Conservation (phyloP, 1,140 invertebrate genomes). For the Halictus rubicundus region DNA sequence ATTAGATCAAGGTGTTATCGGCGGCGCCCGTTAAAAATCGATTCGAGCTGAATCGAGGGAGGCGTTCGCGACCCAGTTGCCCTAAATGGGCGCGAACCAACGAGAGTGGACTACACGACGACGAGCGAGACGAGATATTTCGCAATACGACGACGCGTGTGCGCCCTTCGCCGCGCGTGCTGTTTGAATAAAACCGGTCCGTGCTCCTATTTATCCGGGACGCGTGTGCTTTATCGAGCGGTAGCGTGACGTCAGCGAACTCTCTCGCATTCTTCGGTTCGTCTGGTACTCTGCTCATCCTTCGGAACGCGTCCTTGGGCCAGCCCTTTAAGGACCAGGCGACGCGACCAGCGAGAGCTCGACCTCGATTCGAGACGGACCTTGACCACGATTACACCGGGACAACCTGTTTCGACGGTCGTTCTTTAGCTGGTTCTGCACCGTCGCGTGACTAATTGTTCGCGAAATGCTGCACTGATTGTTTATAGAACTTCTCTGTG, state of each 20-base stretch:
- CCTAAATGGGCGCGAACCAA: slow-evolving; percentile 2
- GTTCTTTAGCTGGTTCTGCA: slow-evolving; percentile 13
- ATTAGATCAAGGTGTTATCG: neutral
- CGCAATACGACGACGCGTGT: neutral
- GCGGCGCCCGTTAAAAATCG: neutral
- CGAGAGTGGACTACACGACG: too few species aligned
- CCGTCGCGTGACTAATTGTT: neutral
- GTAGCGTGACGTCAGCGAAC: slow-evolving; percentile 16
- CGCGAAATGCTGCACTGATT: neutral
- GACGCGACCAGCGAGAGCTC: neutral
- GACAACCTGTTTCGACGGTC: slow-evolving; percentile 33
- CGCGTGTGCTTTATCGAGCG: slow-evolving; percentile 22
- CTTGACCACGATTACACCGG: slow-evolving; percentile 67
- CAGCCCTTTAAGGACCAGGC: slow-evolving; percentile 61
- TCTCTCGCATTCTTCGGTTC: slow-evolving; percentile 8
- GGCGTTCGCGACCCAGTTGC: slow-evolving; percentile 18
- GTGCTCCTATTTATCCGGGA: slow-evolving; percentile 17
- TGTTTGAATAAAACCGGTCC: slow-evolving; percentile 42
- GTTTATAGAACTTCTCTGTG: too few species aligned
- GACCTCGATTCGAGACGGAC: slow-evolving; percentile 58
- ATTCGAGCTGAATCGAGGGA: neutral
- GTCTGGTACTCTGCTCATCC: slow-evolving; percentile 32
- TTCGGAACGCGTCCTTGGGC: slow-evolving; percentile 56
- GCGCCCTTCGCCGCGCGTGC: neutral
- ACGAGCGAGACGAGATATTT: neutral